These are phyloP conservation scores for Norana najaformis DNA, from an alignment of 2,888 invertebrate species.

Conservation along the genomic window DNA sequence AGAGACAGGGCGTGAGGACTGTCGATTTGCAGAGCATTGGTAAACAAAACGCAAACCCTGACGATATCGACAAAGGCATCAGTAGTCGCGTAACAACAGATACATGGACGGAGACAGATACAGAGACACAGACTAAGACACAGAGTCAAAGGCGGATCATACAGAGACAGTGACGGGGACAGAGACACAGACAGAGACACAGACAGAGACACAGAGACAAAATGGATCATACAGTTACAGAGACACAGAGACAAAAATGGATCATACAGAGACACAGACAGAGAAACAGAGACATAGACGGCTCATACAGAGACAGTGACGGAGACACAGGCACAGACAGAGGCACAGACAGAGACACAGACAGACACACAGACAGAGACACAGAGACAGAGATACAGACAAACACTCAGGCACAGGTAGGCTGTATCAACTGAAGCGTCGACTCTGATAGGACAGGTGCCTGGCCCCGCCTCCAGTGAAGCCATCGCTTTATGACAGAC, in stretches of 20 bases:
- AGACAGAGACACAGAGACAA: background rate
- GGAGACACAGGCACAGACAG: background rate
- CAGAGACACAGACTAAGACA: background rate
- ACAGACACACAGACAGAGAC: background rate
- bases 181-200: background rate
- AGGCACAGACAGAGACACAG: background rate
- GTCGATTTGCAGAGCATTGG: background rate
- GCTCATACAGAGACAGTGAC: too few species aligned
- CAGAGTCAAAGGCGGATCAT: background rate
- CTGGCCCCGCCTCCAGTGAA: background rate
- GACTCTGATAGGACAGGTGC: background rate
- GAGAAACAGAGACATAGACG: too few species aligned
- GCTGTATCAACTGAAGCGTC: too few species aligned
- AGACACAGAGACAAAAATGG: background rate
- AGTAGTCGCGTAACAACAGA: background rate
- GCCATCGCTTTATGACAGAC: background rate
- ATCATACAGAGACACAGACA: background rate
- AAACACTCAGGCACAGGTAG: too few species aligned
- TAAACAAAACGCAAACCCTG: background rate
- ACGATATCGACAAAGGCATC: background rate
- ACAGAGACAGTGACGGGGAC: background rate
- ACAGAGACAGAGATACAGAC: background rate
- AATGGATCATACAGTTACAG: background rate
- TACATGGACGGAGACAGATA: background rate
- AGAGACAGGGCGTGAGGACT: background rate